Percentiles rank a stretch among this genome's conserved stretches.
Conservation (phyloP, 2,888 invertebrate genomes). For the Loripinus fragilis region DNA sequence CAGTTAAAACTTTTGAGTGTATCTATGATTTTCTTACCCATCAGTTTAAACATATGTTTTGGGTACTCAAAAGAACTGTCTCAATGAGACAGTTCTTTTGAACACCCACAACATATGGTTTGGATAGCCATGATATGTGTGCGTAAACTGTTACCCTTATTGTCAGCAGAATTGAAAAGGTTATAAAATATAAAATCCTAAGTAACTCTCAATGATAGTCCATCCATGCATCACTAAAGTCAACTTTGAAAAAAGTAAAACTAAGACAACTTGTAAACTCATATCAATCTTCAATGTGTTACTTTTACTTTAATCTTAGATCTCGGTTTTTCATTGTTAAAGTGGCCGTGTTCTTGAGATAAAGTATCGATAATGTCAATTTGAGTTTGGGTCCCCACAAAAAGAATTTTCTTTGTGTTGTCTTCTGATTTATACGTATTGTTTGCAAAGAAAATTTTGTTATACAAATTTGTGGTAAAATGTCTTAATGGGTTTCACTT, state of each 20-base stretch:
- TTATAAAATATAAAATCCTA: no score
- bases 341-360: constrained; percentile 1
- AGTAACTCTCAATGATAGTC: not conserved
- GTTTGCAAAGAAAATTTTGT: not conserved
- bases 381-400: not conserved
- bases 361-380: constrained; percentile 18
- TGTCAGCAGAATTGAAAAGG: no score
- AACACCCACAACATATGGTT: no score
- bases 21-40: no score
- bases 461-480: not conserved
- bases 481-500: not conserved
- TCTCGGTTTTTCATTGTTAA: constrained; percentile 16
- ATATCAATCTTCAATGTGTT: constrained; percentile 21
- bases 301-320: constrained; percentile 24
- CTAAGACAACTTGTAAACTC: not conserved
- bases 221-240: not conserved
- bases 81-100: no score
- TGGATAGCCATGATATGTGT: no score
- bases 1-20: no score
- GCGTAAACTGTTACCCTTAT: no score
- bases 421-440: not conserved
- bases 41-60: no score
- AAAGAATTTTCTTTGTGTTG: constrained; percentile 17
- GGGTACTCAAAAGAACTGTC: no score
- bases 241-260: not conserved